These are phyloP conservation scores for Peromyscus eremicus DNA, from an alignment of 2,797 vertebrate species.

Conservation along the genomic window DNA sequence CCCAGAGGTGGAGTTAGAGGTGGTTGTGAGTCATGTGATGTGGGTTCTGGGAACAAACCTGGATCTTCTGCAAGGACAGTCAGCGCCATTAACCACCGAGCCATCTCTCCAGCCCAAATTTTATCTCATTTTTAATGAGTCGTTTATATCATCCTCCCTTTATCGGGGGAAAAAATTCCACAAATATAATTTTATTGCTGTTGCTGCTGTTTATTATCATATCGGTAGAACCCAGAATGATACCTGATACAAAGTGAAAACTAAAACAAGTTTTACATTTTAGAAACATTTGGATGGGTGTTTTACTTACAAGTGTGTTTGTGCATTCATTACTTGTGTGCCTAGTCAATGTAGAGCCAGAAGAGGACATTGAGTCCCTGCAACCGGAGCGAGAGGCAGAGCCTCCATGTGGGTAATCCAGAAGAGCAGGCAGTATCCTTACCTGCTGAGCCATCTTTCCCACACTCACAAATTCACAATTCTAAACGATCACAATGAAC, in stretches of 20 bases:
- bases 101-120: background rate
- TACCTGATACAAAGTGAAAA: background rate
- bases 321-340: too few species aligned
- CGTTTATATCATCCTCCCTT: background rate
- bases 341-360: too few species aligned
- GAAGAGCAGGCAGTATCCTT: background rate
- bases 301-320: background rate
- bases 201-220: background rate
- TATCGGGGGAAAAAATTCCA: background rate
- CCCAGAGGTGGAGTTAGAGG: background rate
- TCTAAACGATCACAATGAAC: background rate
- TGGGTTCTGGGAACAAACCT: too few species aligned
- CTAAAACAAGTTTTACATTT: slow-evolving; percentile 8
- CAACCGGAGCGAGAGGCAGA: background rate
- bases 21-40: background rate
- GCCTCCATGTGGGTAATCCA: background rate
- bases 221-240: background rate
- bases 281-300: background rate
- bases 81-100: background rate
- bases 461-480: background rate
- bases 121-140: background rate
- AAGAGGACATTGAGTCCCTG: background rate
- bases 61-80: background rate
- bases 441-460: background rate
- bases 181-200: background rate